Conservation (phyloP, 1,140 invertebrate species). For the Mesaphorura yosii region DNA sequence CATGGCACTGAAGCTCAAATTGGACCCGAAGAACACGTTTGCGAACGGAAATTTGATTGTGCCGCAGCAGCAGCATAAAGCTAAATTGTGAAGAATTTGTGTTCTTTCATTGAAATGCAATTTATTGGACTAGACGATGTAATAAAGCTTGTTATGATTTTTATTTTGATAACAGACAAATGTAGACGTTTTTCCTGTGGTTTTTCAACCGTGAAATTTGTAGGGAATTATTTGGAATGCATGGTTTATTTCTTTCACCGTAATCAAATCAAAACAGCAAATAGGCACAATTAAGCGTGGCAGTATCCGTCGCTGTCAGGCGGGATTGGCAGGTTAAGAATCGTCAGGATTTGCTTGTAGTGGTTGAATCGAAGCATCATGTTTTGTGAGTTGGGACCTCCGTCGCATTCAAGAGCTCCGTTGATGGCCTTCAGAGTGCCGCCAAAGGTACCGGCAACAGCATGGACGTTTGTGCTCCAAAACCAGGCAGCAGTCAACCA, state of each 20-base stretch:
- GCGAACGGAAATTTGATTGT: conserved; percentile 62
- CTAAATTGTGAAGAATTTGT: too few relatives aligned
- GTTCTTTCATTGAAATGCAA: too few relatives aligned
- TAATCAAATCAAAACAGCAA: too few relatives aligned
- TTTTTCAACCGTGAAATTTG: too few relatives aligned
- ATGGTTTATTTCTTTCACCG: too few relatives aligned
- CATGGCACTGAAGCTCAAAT: conserved; percentile 63
- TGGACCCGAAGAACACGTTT: conserved; percentile 93
- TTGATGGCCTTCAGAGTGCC: conserved; percentile 16
- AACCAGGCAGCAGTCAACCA: conserved; percentile 19
- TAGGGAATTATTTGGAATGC: too few relatives aligned
- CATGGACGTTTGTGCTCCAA: conserved; percentile 17
- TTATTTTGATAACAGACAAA: too few relatives aligned
- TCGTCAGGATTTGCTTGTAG: conserved; percentile 5
- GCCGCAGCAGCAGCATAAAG: not conserved
- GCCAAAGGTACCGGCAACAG: conserved; percentile 5
- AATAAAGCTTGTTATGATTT: too few relatives aligned
- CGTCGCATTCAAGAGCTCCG: conserved; percentile 17
- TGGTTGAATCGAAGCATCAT: conserved; percentile 8
- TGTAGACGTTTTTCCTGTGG: too few relatives aligned
- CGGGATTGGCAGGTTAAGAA: not conserved
- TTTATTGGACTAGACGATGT: too few relatives aligned
- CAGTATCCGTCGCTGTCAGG: conserved; percentile 14
- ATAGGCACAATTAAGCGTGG: not conserved
- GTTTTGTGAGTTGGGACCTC: conserved; percentile 10